Percentiles rank a stretch among this genome's conserved stretches.
Conservation (phyloP, 2,888 invertebrate genomes). For the Loripinus fragilis region DNA sequence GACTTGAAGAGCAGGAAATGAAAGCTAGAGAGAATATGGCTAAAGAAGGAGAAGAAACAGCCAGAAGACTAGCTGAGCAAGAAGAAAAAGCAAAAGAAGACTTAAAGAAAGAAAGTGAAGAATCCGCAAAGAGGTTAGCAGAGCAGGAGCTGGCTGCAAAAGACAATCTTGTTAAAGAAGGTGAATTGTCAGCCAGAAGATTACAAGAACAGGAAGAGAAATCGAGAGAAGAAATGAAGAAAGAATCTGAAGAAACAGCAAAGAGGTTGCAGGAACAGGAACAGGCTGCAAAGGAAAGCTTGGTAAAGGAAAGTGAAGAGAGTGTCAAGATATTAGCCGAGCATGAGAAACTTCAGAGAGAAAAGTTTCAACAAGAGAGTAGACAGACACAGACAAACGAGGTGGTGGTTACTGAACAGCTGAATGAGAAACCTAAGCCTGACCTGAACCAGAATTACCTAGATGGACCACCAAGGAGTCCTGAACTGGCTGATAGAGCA, state of each 20-base stretch:
- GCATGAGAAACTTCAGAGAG: conserved; percentile 54
- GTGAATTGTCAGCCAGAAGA: conserved; percentile 48
- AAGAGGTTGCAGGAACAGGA: conserved; percentile 49
- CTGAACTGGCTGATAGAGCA: not conserved
- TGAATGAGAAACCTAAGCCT: not conserved
- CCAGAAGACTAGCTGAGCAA: conserved; percentile 47
- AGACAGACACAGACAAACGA: conserved; percentile 33
- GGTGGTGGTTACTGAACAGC: conserved; percentile 4
- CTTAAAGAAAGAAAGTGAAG: conserved; percentile 46
- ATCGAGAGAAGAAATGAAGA: conserved; percentile 52
- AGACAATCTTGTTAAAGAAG: conserved; percentile 52
- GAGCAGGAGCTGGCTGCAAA: conserved; percentile 47
- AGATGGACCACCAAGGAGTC: conserved; percentile 1
- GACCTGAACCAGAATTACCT: conserved; percentile 27
- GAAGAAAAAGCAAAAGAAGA: conserved; percentile 47
- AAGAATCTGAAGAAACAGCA: conserved; percentile 52
- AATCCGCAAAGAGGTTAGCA: conserved; percentile 46
- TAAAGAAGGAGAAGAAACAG: conserved; percentile 55
- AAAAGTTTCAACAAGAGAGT: conserved; percentile 53
- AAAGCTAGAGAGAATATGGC: conserved; percentile 47
- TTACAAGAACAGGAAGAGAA: conserved; percentile 54
- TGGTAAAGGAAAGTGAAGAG: conserved; percentile 50
- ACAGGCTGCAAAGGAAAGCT: conserved; percentile 38
- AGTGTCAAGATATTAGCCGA: conserved; percentile 44
- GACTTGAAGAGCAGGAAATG: conserved; percentile 50